Conservation (phyloP, 2,888 invertebrate species). For the Dynastes maya region DNA sequence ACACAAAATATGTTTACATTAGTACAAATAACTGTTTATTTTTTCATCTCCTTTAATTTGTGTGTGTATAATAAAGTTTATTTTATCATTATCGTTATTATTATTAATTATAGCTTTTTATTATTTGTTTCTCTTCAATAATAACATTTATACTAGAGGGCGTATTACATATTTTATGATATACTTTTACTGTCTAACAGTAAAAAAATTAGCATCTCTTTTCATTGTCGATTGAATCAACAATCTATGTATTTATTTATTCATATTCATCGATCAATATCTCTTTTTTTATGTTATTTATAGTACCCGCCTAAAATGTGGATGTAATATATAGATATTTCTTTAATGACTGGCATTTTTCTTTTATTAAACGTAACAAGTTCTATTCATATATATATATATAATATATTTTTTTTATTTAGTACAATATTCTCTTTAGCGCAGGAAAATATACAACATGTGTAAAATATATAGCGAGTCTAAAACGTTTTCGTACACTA, state of each 20-base stretch:
- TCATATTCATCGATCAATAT: constrained; percentile 5
- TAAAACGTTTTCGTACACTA: background rate
- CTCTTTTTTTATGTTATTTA: background rate
- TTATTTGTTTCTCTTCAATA: constrained; percentile 36
- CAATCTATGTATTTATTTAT: constrained; percentile 46
- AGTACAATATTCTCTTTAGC: constrained; percentile 49
- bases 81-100: background rate
- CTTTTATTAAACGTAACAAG: constrained; percentile 48
- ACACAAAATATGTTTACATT: constrained; percentile 43
- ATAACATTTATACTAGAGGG: constrained; percentile 48
- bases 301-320: constrained; percentile 42
- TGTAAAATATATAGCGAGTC: constrained; percentile 1
- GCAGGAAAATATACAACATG: constrained; percentile 30
- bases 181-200: constrained; percentile 50
- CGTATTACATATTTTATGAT: constrained; percentile 45
- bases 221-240: constrained; percentile 46
- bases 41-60: constrained; percentile 31
- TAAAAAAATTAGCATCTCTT: constrained; percentile 52
- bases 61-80: constrained; percentile 34
- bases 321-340: constrained; percentile 14
- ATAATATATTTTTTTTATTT: constrained; percentile 37
- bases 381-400: constrained; percentile 46
- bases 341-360: constrained; percentile 45
- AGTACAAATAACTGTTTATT: constrained; percentile 34
- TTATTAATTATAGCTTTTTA: constrained; percentile 41